Conservation (phyloP, 2,113 vertebrate species). For the Salvelinus fontinalis region DNA sequence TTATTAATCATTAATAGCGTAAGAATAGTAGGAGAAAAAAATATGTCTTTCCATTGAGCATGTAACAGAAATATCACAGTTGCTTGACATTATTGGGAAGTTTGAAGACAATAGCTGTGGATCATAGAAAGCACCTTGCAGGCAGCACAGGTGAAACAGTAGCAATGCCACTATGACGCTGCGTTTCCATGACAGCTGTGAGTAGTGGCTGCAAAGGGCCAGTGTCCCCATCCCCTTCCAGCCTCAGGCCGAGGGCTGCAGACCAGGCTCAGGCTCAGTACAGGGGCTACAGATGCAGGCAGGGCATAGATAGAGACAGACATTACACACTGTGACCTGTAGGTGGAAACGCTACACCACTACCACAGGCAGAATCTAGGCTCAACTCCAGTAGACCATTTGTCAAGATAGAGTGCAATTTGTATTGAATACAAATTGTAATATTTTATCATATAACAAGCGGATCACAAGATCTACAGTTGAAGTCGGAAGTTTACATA, state of each 20-base stretch:
- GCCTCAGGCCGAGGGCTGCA: conserved; percentile 2
- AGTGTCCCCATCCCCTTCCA: conserved; percentile 71
- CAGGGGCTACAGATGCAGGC: background rate
- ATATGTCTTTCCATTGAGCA: background rate
- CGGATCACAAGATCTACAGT: background rate
- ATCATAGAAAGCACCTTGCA: conserved; percentile 56
- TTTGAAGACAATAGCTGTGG: background rate
- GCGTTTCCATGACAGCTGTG: conserved; percentile 59
- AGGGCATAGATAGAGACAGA: too few species aligned
- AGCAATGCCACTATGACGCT: conserved; percentile 54
- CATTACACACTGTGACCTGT: too few species aligned
- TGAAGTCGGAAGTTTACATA: background rate
- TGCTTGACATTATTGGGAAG: background rate
- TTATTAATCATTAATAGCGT: too few species aligned
- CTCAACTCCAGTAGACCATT: background rate
- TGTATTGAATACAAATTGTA: background rate
- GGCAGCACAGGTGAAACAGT: conserved; percentile 61
- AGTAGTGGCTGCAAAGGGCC: conserved; percentile 24
- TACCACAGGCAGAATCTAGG: too few species aligned
- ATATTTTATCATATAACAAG: too few species aligned
- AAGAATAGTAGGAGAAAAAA: background rate
- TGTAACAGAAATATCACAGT: background rate
- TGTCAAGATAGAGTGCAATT: background rate
- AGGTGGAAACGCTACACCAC: too few species aligned
- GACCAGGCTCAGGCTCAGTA: background rate